These are phyloP conservation scores for Bombyx huttoni DNA, from an alignment of 2,888 invertebrate genomes.

Conservation along the genomic window DNA sequence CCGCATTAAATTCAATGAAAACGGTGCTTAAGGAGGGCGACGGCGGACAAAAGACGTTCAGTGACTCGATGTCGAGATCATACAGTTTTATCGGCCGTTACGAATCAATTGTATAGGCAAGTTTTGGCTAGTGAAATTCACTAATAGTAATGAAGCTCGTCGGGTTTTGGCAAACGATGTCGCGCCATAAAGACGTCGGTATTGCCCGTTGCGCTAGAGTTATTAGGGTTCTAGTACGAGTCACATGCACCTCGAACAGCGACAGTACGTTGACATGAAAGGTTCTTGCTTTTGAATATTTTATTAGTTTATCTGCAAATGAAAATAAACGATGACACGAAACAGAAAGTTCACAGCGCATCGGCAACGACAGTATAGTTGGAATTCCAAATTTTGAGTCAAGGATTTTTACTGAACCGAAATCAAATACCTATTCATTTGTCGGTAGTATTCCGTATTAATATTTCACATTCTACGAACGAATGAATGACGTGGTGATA, in stretches of 20 bases:
- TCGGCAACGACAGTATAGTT: no score
- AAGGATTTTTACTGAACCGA: no score
- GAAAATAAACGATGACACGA: not conserved
- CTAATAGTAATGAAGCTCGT: conserved; percentile 14
- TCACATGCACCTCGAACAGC: conserved; percentile 20
- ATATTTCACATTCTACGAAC: no score
- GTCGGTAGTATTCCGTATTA: no score
- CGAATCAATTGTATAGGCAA: conserved; percentile 14
- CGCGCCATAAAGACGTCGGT: conserved; percentile 48
- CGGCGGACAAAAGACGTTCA: conserved; percentile 1
- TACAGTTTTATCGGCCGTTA: conserved; percentile 13
- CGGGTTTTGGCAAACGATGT: conserved; percentile 21
- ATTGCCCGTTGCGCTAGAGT: conserved; percentile 22
- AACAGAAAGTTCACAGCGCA: not conserved
- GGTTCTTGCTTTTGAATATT: not conserved
- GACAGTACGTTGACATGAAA: conserved; percentile 32
- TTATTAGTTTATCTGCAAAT: not conserved
- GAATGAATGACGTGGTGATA: no score
- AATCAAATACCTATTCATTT: no score
- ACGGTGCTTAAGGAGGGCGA: not conserved
- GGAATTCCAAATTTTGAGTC: no score
- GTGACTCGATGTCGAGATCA: not conserved
- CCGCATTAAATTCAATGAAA: not conserved
- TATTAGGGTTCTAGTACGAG: conserved; percentile 32
- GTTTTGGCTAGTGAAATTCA: conserved; percentile 8